These are phyloP conservation scores for Vanessa atalanta DNA, from an alignment of 1,140 invertebrate species.

Conservation along the genomic window DNA sequence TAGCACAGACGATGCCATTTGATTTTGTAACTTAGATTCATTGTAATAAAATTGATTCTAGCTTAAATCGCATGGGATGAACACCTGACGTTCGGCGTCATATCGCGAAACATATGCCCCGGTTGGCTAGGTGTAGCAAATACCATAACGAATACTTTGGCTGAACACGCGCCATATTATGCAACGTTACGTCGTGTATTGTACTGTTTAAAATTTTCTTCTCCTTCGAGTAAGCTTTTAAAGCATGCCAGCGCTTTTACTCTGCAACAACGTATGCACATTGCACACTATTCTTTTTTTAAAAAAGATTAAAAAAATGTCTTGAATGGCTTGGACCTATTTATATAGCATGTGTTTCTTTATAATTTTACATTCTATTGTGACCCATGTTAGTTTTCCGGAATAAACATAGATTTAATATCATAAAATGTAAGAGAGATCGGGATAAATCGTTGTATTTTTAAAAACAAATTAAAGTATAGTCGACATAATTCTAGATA, in stretches of 20 bases:
- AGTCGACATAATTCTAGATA: background rate
- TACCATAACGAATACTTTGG: conserved; percentile 80
- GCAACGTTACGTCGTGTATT: conserved; percentile 74
- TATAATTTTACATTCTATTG: background rate
- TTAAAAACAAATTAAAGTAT: too few relatives aligned
- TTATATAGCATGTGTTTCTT: conserved; percentile 11
- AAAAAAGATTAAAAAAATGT: conserved; percentile 24
- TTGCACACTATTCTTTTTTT: conserved; percentile 28
- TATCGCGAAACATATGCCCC: conserved; percentile 77
- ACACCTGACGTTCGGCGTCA: conserved; percentile 79
- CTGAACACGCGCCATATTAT: conserved; percentile 77
- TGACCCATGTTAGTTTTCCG: background rate
- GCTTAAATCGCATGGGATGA: conserved; percentile 56
- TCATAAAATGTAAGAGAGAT: background rate
- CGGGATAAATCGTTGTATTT: too few relatives aligned
- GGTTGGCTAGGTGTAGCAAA: conserved; percentile 79
- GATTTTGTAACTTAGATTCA: conserved; percentile 49
- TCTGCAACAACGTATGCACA: conserved; percentile 38
- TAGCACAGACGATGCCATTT: conserved; percentile 29
- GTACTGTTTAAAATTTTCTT: conserved; percentile 71
- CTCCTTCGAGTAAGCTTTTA: conserved; percentile 66
- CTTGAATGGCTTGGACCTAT: conserved; percentile 13
- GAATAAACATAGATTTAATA: background rate
- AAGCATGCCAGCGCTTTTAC: conserved; percentile 53
- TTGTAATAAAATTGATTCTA: conserved; percentile 52